Evolutionary conservation across 2,797 vertebrate species (phyloP).

Genomic region (Balearica regulorum): DNA sequence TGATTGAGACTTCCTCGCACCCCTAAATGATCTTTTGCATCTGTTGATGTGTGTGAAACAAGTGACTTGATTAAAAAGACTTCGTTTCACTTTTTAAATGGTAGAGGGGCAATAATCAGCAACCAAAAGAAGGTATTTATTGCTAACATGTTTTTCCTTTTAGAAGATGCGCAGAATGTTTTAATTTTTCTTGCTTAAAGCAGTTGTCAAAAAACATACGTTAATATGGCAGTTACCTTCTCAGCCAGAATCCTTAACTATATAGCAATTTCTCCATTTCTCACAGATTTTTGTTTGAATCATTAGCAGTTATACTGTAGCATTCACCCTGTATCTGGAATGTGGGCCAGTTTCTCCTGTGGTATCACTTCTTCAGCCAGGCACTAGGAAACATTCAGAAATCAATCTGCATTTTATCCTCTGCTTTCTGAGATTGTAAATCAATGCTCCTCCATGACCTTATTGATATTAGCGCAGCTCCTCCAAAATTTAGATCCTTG

Average conservation of each 20-base stretch:
- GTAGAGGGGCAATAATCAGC: neutral
- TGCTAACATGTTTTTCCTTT: neutral
- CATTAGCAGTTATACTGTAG: neutral
- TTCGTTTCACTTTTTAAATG: neutral
- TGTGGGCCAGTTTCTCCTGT: neutral
- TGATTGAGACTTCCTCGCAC: neutral
- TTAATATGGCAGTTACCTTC: neutral
- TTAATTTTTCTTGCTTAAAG: neutral
- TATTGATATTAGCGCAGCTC: neutral
- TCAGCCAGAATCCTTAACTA: neutral
- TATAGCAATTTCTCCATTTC: neutral
- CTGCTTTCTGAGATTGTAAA: neutral
- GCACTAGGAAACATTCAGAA: neutral
- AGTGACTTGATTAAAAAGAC: neutral
- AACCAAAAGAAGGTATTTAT: neutral
- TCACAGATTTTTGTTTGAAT: neutral
- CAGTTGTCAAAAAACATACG: neutral
- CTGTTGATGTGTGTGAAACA: neutral
- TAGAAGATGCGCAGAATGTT: neutral
- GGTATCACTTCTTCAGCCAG: neutral
- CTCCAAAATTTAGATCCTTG: neutral
- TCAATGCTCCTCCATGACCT: neutral
- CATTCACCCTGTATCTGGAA: neutral
- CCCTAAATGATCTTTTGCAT: neutral
- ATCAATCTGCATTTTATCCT: neutral